Conservation (phyloP, 2,113 vertebrate genomes). For the Callocephalon fimbriatum region DNA sequence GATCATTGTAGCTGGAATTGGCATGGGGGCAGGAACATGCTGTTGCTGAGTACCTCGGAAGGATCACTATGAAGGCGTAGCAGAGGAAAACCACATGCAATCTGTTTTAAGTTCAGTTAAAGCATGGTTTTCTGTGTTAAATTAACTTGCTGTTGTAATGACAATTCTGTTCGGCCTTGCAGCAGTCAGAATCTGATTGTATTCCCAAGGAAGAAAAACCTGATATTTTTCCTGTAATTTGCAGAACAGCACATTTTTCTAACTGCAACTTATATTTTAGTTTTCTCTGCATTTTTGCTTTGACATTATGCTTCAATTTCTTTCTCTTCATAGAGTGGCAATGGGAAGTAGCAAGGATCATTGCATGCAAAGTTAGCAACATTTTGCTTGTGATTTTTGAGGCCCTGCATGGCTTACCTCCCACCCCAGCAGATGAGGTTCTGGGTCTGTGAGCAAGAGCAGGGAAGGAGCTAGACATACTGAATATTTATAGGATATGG, state of each 20-base stretch:
- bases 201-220: not conserved
- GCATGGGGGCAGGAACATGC: not conserved
- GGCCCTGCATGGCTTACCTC: not conserved
- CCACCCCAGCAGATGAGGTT: not conserved
- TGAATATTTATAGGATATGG: not conserved
- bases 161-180: not conserved
- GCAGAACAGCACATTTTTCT: not conserved
- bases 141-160: not conserved
- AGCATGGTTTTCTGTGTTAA: not conserved
- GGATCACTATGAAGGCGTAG: not conserved
- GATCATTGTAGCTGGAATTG: not conserved
- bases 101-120: slow-evolving; percentile 24
- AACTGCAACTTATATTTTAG: not conserved
- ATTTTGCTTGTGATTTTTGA: not conserved
- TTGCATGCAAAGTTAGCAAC: not conserved
- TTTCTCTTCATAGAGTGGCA: not conserved
- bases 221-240: not conserved
- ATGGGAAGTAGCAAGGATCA: not conserved
- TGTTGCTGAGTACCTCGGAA: not conserved
- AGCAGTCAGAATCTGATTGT: not conserved
- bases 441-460: not conserved
- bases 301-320: not conserved
- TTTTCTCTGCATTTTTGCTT: not conserved
- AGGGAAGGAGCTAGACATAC: not conserved
- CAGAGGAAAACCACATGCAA: not conserved